Conservation (phyloP, 2,113 vertebrate species). For the Nesospiza acunhae region DNA sequence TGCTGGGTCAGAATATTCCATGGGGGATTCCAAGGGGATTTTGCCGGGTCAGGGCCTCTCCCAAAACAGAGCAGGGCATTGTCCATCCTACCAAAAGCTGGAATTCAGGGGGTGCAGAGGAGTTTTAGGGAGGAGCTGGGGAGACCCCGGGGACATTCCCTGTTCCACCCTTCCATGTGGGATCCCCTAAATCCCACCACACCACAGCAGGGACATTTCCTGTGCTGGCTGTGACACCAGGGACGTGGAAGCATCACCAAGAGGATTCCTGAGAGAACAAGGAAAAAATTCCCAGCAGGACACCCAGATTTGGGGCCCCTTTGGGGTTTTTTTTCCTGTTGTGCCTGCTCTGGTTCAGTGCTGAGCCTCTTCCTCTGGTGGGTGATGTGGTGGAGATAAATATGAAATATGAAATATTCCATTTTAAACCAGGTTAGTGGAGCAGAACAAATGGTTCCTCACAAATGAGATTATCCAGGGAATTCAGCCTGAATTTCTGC, state of each 20-base stretch:
- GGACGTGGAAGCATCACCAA: accelerated
- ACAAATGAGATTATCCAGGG: slow-evolving; percentile 22
- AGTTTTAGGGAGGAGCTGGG: not conserved
- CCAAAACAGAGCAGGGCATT: not conserved
- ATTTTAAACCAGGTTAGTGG: not conserved
- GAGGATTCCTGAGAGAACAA: not conserved
- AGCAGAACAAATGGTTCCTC: slow-evolving; percentile 33
- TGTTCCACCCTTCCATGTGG: not conserved
- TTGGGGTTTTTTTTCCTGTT: not conserved
- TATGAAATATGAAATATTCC: not conserved
- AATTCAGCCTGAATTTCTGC: not conserved
- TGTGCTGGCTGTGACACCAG: not conserved
- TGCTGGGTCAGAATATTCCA: not conserved
- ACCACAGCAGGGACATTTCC: accelerated
- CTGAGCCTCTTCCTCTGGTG: not conserved
- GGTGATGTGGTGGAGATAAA: not conserved
- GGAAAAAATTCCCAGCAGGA: not conserved
- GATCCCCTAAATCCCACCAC: not conserved
- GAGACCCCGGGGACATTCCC: not conserved
- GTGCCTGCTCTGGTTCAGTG: not conserved
- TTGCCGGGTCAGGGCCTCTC: not conserved
- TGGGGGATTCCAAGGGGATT: not conserved
- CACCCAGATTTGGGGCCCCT: accelerated
- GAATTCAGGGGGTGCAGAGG: not conserved
- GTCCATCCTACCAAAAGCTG: not conserved